Conservation (phyloP, 2,113 vertebrate species). For the Takifugu flavidus region DNA sequence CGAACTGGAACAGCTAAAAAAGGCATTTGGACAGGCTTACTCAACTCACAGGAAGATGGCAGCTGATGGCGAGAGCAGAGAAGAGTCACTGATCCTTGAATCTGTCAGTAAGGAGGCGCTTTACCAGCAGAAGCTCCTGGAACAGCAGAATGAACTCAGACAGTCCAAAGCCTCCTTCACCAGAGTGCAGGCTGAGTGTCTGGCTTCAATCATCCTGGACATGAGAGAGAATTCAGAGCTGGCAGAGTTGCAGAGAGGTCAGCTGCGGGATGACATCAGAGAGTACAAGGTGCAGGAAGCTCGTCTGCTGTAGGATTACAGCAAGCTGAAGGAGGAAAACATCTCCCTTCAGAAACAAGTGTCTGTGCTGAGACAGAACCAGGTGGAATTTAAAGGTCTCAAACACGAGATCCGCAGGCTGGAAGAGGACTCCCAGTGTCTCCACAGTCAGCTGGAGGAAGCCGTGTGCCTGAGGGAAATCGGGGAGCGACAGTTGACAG, state of each 20-base stretch:
- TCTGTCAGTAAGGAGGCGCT: constrained; percentile 95
- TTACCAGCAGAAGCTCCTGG: constrained; percentile 54
- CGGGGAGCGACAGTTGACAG: too few relatives aligned
- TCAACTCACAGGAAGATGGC: constrained; percentile 96
- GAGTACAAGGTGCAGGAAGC: constrained; percentile 94
- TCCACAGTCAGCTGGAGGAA: too few relatives aligned
- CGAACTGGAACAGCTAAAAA: too few relatives aligned
- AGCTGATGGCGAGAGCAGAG: constrained; percentile 94
- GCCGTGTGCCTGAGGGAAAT: too few relatives aligned
- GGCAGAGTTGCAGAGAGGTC: too few relatives aligned
- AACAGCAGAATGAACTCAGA: constrained; percentile 43
- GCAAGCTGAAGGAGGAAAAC: constrained; percentile 97
- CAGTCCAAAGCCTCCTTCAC: constrained; percentile 83
- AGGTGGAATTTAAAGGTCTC: too few relatives aligned
- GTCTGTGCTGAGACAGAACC: too few relatives aligned
- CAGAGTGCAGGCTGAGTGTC: constrained; percentile 86
- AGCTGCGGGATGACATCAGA: constrained; percentile 83
- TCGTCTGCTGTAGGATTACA: constrained; percentile 93
- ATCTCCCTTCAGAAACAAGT: constrained; percentile 76
- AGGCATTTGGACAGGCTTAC: constrained; percentile 82
- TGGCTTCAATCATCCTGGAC: constrained; percentile 84
- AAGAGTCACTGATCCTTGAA: constrained; percentile 94
- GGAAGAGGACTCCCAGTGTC: too few relatives aligned
- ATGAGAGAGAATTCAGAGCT: too few relatives aligned
- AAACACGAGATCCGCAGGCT: too few relatives aligned